A percentile compares a stretch with the other conserved stretches of the same genome.
Conservation (phyloP, 2,888 invertebrate species). For the Synergus gifuensis region DNA sequence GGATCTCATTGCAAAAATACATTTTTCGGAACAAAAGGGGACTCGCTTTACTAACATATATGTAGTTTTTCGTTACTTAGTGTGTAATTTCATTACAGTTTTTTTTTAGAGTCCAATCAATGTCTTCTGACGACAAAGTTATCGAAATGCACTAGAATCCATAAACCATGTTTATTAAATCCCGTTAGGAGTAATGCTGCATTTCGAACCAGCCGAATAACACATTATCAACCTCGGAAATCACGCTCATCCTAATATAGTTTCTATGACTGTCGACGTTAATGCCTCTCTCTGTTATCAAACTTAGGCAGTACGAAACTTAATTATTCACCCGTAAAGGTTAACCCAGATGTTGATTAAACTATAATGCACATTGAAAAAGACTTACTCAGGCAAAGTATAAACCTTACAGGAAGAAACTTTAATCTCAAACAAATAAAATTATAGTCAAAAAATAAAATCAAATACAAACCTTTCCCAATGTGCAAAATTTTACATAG, state of each 20-base stretch:
- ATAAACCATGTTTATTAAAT: conserved; percentile 26
- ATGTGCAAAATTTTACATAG: neutral
- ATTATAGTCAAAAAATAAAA: conserved; percentile 7
- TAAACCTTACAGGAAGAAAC: neutral
- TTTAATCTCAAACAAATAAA: conserved; percentile 20
- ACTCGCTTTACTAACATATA: neutral
- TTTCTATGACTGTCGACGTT: conserved; percentile 37
- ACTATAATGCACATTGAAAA: conserved; percentile 33
- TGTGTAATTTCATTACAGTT: too few relatives aligned
- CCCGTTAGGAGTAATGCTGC: conserved; percentile 39
- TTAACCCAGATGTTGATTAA: conserved; percentile 14
- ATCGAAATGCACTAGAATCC: conserved; percentile 19
- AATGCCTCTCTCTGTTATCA: conserved; percentile 36
- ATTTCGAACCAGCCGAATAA: conserved; percentile 39
- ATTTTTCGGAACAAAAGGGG: neutral
- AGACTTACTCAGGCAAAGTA: conserved; percentile 6
- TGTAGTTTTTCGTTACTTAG: neutral
- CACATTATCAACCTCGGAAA: conserved; percentile 34
- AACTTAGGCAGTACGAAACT: conserved; percentile 31
- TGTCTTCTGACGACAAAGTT: neutral
- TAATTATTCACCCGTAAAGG: conserved; percentile 32
- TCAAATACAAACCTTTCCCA: neutral
- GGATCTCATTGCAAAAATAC: neutral
- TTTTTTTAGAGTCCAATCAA: neutral
- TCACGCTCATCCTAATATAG: conserved; percentile 26